Evolutionary conservation across 2,113 vertebrate species (phyloP), one percentile per base, ranked within the genome.

Genomic region (Phalacrocorax brasilianus): DNA sequence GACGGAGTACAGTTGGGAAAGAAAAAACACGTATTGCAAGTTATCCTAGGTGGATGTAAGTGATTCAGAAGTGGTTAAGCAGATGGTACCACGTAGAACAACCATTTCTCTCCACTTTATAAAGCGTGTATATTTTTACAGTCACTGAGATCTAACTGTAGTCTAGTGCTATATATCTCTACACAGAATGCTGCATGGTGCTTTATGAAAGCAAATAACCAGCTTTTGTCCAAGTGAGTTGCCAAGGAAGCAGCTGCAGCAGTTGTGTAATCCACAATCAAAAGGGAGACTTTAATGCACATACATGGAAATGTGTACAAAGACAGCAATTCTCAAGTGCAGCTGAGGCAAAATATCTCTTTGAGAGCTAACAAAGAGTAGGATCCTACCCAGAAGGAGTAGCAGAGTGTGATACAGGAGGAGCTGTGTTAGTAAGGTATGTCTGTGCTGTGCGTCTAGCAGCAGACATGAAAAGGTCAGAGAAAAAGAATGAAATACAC

Each of bases 31-130:
- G 27, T 71, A 55, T 3, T 80, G 52, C n/a, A 67, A 3, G 32
- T 70, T 91, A 58, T 58, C 38, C 28, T 28, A 53, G 47, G 33
- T 62, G 14, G n/a, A 89, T 77, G 58, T 26, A 84, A 88, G 47
- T 86, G 50, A 86, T 85, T 91, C 76, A 91, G n/a, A 93, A 84
- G 75, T 77, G 50, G 74, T 88, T 86, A 71, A 92, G 76, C 72
- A 93, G 83, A 80, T 86, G 88, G 83, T 92, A 62, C 76, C 50
- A 63, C 80, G 50, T 18, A 85, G 7, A 90, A 28, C 28, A 76
- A 33, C 35, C 49, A 8, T 83, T 58, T 73, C 42, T 84, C 66
- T 86, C 42, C 15, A 9, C 50, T 93, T 91, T 13, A 81, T 50
- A n/a, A 86, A 95, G 24, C 5, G 8, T 70, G n/a, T 70, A 30